Evolutionary conservation across 30 jellyfish, hydroid and myxozoan genomes (phyloP).

Genomic region (Aurelia sp.): DNA sequence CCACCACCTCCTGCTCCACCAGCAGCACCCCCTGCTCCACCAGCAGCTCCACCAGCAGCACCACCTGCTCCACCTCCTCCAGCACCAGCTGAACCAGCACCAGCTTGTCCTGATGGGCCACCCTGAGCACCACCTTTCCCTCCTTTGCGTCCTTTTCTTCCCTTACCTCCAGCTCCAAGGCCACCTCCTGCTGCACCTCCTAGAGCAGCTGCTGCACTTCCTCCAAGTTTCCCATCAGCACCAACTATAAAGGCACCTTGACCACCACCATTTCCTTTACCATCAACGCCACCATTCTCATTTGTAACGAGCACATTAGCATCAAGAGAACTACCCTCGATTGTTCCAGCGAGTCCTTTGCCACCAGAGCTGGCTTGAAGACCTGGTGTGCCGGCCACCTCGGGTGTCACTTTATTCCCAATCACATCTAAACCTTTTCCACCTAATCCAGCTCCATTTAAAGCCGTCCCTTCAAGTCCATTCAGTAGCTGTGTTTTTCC

Average conservation of each 20-base stretch:
- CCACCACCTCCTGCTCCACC: constrained; percentile 43
- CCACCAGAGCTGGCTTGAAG: constrained; percentile 58
- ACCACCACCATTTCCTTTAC: constrained; percentile 12
- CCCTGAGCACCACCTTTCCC: constrained; percentile 34
- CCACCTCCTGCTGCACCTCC: constrained; percentile 22
- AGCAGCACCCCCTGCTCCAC: constrained; percentile 37
- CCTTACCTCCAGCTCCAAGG: constrained; percentile 42
- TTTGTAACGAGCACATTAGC: constrained; percentile 55
- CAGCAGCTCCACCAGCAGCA: not conserved
- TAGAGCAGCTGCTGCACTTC: constrained; percentile 42
- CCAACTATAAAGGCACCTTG: constrained; percentile 57
- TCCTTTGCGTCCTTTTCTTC: constrained; percentile 53
- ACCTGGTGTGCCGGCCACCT: constrained; percentile 62
- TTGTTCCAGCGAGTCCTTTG: constrained; percentile 75
- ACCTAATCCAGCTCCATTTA: constrained; percentile 43
- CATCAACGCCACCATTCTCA: constrained; percentile 34
- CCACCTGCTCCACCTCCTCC: constrained; percentile 19
- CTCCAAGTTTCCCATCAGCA: constrained; percentile 69
- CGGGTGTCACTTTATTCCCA: constrained; percentile 61
- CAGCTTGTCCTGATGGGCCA: constrained; percentile 65
- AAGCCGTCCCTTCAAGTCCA: constrained; percentile 40
- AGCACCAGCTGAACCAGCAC: constrained; percentile 59
- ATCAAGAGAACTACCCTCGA: constrained; percentile 68
- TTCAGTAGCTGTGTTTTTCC: constrained; percentile 65
- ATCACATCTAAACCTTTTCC: constrained; percentile 39